These are phyloP conservation scores for Mactromeris polynyma DNA, from an alignment of 2,888 invertebrate genomes.

Conservation along the genomic window DNA sequence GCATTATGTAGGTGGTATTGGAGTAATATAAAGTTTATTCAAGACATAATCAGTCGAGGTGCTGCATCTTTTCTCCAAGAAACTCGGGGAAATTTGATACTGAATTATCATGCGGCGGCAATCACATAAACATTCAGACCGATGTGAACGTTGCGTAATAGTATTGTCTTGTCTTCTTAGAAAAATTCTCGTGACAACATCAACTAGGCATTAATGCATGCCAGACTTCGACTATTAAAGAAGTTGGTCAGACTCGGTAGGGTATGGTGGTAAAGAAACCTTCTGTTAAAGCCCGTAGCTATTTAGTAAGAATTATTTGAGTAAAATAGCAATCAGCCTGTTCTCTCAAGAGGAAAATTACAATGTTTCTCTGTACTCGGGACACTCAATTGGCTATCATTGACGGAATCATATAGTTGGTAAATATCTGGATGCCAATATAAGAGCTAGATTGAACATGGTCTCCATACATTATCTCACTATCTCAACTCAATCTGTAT, in stretches of 20 bases:
- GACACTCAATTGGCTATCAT: constrained; percentile 13
- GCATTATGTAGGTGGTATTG: background rate
- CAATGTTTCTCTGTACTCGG: background rate
- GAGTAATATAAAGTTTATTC: background rate
- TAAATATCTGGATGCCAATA: background rate
- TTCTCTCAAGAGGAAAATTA: constrained; percentile 16
- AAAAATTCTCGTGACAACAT: background rate
- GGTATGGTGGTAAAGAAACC: background rate
- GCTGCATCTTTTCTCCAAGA: background rate
- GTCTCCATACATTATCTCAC: background rate
- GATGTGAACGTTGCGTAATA: background rate
- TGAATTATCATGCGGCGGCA: background rate
- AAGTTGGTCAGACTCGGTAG: background rate
- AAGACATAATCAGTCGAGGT: background rate
- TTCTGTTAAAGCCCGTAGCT: background rate
- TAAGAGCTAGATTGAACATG: background rate
- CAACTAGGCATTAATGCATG: no score
- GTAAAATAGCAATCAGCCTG: constrained; percentile 5
- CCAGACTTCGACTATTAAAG: background rate
- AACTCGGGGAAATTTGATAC: background rate
- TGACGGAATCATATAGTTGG: background rate
- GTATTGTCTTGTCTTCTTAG: background rate
- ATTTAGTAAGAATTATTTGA: background rate
- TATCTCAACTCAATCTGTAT: background rate
- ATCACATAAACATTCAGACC: background rate